Percentiles rank a stretch among this genome's conserved stretches.
These are phyloP conservation scores for Gortyna flavago DNA, from an alignment of 2,888 invertebrate genomes.

Conservation along the genomic window DNA sequence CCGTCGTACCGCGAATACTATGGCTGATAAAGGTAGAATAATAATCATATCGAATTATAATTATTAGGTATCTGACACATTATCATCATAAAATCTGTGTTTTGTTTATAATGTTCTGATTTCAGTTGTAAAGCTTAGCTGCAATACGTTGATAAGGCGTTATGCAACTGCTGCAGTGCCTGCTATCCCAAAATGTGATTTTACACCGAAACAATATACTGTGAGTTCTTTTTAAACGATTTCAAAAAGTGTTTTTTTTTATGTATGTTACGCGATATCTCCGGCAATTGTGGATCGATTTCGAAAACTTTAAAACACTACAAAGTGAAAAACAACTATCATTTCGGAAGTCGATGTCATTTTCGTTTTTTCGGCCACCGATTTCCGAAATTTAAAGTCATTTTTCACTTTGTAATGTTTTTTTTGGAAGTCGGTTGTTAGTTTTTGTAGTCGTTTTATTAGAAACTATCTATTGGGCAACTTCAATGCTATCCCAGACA, in stretches of 20 bases:
- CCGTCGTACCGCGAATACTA: slow-evolving; percentile 36
- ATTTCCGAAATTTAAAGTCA: background rate
- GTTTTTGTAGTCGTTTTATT: background rate
- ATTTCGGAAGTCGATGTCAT: background rate
- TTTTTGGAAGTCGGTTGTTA: background rate
- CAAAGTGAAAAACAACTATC: background rate
- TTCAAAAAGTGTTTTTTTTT: background rate
- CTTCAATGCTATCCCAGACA: background rate
- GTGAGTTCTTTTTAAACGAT: slow-evolving; percentile 71
- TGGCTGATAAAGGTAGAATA: slow-evolving; percentile 57
- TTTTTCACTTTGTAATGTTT: background rate
- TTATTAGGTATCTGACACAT: background rate
- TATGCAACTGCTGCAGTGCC: slow-evolving; percentile 59
- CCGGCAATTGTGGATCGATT: background rate
- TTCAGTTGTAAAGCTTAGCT: slow-evolving; percentile 65
- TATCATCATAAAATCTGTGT: slow-evolving; percentile 26
- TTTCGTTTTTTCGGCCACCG: background rate
- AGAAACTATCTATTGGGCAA: background rate
- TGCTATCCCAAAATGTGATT: slow-evolving; percentile 72
- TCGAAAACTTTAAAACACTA: background rate
- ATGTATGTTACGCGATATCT: background rate
- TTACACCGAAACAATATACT: slow-evolving; percentile 77
- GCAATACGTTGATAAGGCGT: slow-evolving; percentile 58
- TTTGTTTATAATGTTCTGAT: slow-evolving; percentile 22
- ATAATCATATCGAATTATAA: background rate